Conservation (phyloP, 1,140 invertebrate species). For the Mizuhopecten yessoensis region DNA sequence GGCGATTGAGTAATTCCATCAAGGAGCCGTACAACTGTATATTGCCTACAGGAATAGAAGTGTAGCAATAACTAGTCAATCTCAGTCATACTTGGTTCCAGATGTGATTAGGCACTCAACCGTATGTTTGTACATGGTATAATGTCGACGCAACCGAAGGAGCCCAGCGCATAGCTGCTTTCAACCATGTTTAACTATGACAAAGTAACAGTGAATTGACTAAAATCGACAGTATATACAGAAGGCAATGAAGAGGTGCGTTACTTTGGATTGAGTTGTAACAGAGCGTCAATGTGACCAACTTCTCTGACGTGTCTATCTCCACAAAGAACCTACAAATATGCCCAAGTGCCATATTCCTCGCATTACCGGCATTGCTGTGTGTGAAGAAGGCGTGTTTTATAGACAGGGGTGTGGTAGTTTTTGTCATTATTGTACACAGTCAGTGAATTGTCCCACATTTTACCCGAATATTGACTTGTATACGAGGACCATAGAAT, state of each 20-base stretch:
- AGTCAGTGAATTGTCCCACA: background rate
- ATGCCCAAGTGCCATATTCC: background rate
- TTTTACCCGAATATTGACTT: background rate
- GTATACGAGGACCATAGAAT: background rate
- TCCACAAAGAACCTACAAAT: background rate
- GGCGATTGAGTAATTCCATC: background rate
- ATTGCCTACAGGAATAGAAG: background rate
- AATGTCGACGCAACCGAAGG: background rate
- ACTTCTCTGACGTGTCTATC: background rate
- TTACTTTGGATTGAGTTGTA: background rate
- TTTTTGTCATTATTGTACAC: slow-evolving; percentile 24
- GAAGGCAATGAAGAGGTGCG: background rate
- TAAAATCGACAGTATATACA: background rate
- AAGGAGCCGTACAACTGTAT: background rate
- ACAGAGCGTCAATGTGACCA: no score
- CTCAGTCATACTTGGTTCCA: background rate
- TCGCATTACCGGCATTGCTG: background rate
- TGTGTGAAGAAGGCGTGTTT: background rate
- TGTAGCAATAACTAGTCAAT: background rate
- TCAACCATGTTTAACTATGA: background rate
- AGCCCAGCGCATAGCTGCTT: background rate
- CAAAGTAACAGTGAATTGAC: background rate
- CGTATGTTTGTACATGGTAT: background rate
- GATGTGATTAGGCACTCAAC: background rate
- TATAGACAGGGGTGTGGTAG: background rate